phyloP scores from a whole-genome alignment of 2,113 vertebrate species.

The Amphilophus citrinellus region DNA sequence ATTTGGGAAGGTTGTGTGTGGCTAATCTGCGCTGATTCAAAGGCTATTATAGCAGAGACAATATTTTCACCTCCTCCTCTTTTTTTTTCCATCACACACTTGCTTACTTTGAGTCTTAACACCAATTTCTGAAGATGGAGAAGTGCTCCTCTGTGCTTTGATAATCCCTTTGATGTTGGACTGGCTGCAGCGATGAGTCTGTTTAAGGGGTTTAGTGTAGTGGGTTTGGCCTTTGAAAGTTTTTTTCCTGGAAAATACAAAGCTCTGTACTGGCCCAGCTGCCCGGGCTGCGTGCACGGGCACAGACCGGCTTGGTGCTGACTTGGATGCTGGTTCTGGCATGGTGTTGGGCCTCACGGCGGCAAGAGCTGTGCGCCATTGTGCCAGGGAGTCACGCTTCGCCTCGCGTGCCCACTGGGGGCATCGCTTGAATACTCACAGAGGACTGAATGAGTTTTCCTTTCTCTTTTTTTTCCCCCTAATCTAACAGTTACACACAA shows the following conservation, averaged over 20 bases:
- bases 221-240: slow-evolving; percentile 53
- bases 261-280: slow-evolving; percentile 59
- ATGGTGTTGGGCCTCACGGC: slow-evolving; percentile 53
- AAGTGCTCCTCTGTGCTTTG: slow-evolving; percentile 46
- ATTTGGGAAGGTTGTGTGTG: slow-evolving; percentile 73
- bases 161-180: slow-evolving; percentile 75
- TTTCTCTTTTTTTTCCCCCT: slow-evolving; percentile 26
- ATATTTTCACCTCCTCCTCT: slow-evolving; percentile 50
- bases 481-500: slow-evolving; percentile 60
- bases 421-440: slow-evolving; percentile 60
- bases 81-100: slow-evolving; percentile 49
- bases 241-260: slow-evolving; percentile 68
- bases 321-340: slow-evolving; percentile 53
- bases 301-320: slow-evolving; percentile 58
- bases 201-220: slow-evolving; percentile 72
- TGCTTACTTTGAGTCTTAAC: slow-evolving; percentile 47
- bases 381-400: slow-evolving; percentile 73
- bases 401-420: slow-evolving; percentile 64
- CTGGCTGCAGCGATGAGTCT: slow-evolving; percentile 71
- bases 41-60: slow-evolving; percentile 63
- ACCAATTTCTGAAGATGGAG: slow-evolving; percentile 50
- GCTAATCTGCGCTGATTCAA: slow-evolving; percentile 75
- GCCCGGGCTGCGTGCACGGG: slow-evolving; percentile 43
- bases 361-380: slow-evolving; percentile 57
- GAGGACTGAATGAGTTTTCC: slow-evolving; percentile 30